Base-by-base conservation (phyloP, 2,113 vertebrate species). In the Urocitellus parryii region DNA sequence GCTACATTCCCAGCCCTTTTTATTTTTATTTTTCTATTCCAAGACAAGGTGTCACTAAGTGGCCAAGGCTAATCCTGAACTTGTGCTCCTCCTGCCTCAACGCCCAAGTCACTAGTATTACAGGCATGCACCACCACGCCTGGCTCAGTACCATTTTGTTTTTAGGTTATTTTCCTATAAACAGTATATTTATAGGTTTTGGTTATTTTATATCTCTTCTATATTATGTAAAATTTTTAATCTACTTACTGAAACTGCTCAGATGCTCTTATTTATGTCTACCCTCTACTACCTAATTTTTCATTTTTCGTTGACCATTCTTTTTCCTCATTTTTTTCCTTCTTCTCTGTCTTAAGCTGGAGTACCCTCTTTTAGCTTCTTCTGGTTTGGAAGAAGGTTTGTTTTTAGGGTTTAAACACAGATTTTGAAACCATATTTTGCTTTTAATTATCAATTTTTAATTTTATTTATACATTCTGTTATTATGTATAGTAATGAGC, bases 81-180 rank as follows among this genome's bases (percentile, higher is more conserved):
- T 68, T 68, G 67, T 5, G 32, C n/a, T 68, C 32, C 67, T n/a
- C 13, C 67, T 34, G 67, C 67, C 32, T 68, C 32, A 68, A 32
- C 32, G 4, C 29, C 32, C 13, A n/a, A 34, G 67, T 68, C 29
- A 34, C 67, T 34, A 32, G 4, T 7, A 34, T 68, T 68, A n/a
- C 32, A 68, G 67, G 14, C 14, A 17, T 68, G 32, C 16, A n/a
- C 67, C 34, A 70, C 34, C 34, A 17, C 18, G 1, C 16, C 67
- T 24, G 22, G 7, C 61, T 27, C 34, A 67, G 4, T 32, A 67
- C 29, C 29, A 67, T 32, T 73, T 70, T 81, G 61, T 65, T 92
- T 92, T 92, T 56, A 91, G 9, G 16, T 88, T 65, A 77, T 82
- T 90, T 63, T 78, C 27, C 68, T 90, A 92, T n/a, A 77, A 77